Conservation (phyloP, 2,113 vertebrate species). For the Anthoscopus minutus region DNA sequence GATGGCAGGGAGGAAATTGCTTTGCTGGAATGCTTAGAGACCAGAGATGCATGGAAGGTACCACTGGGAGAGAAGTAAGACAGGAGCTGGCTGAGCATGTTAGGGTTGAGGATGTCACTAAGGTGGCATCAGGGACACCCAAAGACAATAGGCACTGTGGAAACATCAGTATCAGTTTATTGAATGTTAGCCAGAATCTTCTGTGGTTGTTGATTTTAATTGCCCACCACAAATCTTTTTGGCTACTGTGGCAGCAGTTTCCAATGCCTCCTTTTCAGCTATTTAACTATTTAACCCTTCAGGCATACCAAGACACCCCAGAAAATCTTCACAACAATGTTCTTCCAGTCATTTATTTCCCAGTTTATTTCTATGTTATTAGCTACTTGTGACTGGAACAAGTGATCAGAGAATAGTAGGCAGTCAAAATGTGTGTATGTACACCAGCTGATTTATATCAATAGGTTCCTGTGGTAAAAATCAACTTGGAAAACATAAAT, state of each 20-base stretch:
- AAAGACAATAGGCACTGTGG: neutral
- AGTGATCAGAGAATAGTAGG: neutral
- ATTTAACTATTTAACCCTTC: neutral
- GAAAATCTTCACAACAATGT: neutral
- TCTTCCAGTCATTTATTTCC: neutral
- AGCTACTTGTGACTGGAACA: neutral
- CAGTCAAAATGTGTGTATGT: neutral
- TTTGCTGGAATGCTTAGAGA: neutral
- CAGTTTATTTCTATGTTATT: neutral
- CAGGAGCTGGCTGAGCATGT: neutral
- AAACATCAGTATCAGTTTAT: neutral
- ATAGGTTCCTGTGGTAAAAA: neutral
- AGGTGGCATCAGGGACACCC: neutral
- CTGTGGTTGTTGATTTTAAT: neutral
- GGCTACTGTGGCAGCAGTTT: neutral
- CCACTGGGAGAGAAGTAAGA: neutral
- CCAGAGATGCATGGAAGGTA: neutral
- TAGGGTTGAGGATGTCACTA: neutral
- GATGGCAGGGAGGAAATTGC: neutral
- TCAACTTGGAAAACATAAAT: neutral
- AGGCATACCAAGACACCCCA: neutral
- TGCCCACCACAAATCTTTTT: neutral
- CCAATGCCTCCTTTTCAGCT: neutral
- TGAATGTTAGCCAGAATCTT: neutral
- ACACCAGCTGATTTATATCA: neutral